phyloP scores from a whole-genome alignment of 1,140 invertebrate genomes.

The Forficula auricularia region DNA sequence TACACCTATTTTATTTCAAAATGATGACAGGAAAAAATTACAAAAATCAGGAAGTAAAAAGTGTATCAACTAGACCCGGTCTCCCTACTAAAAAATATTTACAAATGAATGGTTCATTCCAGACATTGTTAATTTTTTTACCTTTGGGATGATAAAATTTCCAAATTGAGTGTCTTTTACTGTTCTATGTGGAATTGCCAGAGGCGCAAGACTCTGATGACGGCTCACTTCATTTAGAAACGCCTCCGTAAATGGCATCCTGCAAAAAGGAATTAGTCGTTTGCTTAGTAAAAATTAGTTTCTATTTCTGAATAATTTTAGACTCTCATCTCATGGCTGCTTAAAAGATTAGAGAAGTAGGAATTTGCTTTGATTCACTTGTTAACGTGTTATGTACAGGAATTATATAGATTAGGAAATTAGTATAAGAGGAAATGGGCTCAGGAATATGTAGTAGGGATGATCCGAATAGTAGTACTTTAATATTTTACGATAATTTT shows the following conservation, averaged over 20 bases:
- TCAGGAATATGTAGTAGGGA: too few species aligned
- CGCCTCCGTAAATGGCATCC: constrained; percentile 43
- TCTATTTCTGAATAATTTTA: background rate
- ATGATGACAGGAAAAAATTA: too few species aligned
- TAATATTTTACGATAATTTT: too few species aligned
- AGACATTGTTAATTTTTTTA: constrained; percentile 14
- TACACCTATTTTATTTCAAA: too few species aligned
- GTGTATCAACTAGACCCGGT: too few species aligned
- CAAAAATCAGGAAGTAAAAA: too few species aligned
- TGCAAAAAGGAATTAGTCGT: constrained; percentile 16
- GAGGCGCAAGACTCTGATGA: constrained; percentile 38
- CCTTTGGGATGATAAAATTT: constrained; percentile 46
- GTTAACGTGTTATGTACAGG: background rate
- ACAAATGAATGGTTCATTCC: too few species aligned
- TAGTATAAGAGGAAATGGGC: too few species aligned
- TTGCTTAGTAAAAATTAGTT: background rate
- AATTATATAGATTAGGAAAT: background rate
- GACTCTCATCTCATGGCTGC: background rate
- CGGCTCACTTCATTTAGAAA: constrained; percentile 45
- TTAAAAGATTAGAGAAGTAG: background rate
- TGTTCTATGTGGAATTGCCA: constrained; percentile 48
- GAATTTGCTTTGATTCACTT: background rate
- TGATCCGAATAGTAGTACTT: too few species aligned
- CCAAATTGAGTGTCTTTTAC: constrained; percentile 36
- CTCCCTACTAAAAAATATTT: too few species aligned